Evolutionary conservation across 2,888 invertebrate genomes (phyloP).

Genomic region (Gastrophysa polygoni): DNA sequence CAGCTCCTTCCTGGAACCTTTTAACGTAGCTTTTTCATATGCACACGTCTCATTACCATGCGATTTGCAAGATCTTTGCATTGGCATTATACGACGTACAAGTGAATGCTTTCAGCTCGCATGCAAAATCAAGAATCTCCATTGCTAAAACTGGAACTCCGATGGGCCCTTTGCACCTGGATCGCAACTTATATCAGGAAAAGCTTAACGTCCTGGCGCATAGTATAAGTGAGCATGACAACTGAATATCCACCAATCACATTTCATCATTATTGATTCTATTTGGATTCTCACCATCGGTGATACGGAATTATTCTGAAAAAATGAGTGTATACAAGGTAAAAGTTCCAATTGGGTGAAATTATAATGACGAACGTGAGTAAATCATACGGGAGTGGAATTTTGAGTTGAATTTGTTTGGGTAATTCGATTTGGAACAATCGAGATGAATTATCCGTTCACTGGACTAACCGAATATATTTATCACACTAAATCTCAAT

Average conservation of each 20-base stretch:
- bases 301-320: no score
- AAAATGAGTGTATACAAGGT: no score
- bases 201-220: background rate
- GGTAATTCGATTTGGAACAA: no score
- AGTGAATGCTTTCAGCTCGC: slow-evolving; percentile 34
- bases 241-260: background rate
- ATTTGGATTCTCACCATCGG: no score
- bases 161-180: background rate
- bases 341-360: no score
- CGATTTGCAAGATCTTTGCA: slow-evolving; percentile 20
- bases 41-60: slow-evolving; percentile 20
- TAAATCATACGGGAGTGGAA: no score
- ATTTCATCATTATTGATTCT: no score
- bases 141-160: slow-evolving; percentile 33
- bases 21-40: slow-evolving; percentile 20
- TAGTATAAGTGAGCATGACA: background rate
- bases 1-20: slow-evolving; percentile 13
- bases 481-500: no score
- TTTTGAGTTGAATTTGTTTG: no score
- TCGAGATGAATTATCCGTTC: no score
- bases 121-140: slow-evolving; percentile 36
- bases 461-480: no score
- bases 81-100: slow-evolving; percentile 28
- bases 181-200: background rate
- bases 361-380: no score